Base-by-base conservation (phyloP, 1,140 invertebrate species). In the Drosophila biarmipes region DNA sequence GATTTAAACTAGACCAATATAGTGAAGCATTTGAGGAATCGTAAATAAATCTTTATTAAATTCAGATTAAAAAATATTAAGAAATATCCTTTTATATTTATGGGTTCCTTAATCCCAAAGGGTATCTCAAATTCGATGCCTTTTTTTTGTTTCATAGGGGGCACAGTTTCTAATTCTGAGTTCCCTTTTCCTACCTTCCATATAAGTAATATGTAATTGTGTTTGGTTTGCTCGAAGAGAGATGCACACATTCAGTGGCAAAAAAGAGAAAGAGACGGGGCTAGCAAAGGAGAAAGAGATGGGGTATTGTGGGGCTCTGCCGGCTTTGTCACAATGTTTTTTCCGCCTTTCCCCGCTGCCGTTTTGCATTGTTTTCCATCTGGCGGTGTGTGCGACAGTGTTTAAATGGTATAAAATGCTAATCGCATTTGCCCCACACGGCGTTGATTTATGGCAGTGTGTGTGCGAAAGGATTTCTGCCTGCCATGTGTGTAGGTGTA, bases 351-450 rank as follows among this genome's bases (percentile, higher is more conserved):
- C 61, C 15, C 62, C 52, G 45, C 59, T 80, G 77, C 46, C 55
- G 45, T 64, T 66, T 77, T 79, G 57, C 66, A 68, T 59, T 64
- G 73, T 62, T 58, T 66, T 63, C 37, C 67, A 51, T 72, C 27
- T 67, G 40, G 46, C 38, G 69, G 37, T 67, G 31, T 73, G 68
- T 42, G 68, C 49, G 46, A 54, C 57, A 61, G 63, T 68, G 82
- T 67, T 89, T 89, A 80, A 87, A 87, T 82, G 72, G 67, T 59
- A 82, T 89, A 84, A 89, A 89, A 89, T 89, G 84, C 79, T 90
- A 89, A 89, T 89, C 84, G 84, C 84, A 89, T 89, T 89, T 84
- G 67, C 63, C 64, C 78, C 58, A 77, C 64, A 78, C 67, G 46
- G 49, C 73, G 48, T 54, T 76, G 73, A 76, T 76, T 76, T 76